Percentiles rank a stretch among this genome's conserved stretches.
Conservation (phyloP, 2,113 vertebrate species). For the Carettochelys insculpta region DNA sequence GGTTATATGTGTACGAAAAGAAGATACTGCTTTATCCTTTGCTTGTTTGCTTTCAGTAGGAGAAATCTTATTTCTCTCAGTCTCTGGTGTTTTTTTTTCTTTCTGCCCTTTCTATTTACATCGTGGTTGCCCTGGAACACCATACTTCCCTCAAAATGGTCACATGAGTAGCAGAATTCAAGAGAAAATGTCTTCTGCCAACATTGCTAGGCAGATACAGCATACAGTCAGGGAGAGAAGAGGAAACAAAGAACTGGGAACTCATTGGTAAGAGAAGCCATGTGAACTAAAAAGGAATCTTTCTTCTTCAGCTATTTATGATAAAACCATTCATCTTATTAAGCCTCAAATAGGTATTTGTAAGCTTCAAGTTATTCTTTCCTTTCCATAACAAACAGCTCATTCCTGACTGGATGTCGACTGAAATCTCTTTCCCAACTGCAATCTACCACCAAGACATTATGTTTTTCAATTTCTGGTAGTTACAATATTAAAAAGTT, state of each 20-base stretch:
- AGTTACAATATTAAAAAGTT: slow-evolving; percentile 37
- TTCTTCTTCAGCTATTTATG: neutral
- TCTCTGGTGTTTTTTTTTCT: neutral
- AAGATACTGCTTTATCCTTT: neutral
- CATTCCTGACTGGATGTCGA: neutral
- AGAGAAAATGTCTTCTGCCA: neutral
- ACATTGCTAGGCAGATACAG: neutral
- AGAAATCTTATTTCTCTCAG: neutral
- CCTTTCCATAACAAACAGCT: neutral
- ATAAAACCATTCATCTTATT: neutral
- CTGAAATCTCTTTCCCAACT: slow-evolving; percentile 19
- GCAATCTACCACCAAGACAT: neutral
- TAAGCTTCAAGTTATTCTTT: neutral
- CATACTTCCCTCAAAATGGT: neutral
- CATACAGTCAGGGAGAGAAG: neutral
- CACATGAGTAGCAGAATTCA: neutral
- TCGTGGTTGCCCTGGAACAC: neutral
- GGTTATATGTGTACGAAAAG: neutral
- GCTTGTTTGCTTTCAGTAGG: neutral
- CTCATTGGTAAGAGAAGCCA: neutral
- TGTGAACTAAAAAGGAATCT: neutral
- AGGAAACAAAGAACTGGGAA: neutral
- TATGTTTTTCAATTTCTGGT: slow-evolving; percentile 23
- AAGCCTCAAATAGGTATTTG: neutral
- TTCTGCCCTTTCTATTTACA: neutral